Evolutionary conservation across 2,113 vertebrate species (phyloP).

Genomic region (Alexandromys fortis): DNA sequence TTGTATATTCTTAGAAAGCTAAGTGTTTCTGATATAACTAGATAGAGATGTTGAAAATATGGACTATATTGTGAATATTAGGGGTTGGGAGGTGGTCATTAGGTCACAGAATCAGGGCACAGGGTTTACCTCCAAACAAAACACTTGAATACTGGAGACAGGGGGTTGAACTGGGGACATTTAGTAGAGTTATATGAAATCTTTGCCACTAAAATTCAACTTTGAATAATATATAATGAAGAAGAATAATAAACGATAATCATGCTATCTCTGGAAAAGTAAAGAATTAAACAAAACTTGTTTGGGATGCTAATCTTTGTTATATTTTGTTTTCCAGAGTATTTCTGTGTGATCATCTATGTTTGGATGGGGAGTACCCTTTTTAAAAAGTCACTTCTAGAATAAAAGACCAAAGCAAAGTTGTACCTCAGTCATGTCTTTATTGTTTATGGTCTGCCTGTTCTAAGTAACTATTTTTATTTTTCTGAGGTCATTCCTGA

Average conservation of each 20-base stretch:
- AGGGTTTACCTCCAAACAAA: neutral
- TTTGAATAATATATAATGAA: neutral
- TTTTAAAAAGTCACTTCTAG: neutral
- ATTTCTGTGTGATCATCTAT: neutral
- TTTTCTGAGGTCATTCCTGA: neutral
- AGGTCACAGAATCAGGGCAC: neutral
- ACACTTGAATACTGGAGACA: neutral
- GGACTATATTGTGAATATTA: neutral
- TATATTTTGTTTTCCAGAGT: neutral
- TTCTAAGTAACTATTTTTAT: neutral
- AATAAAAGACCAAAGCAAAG: neutral
- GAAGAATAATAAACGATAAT: neutral
- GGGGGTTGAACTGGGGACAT: neutral
- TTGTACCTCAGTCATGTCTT: neutral
- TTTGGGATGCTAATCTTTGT: neutral
- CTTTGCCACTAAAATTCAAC: neutral
- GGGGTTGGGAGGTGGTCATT: neutral
- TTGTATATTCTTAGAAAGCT: neutral
- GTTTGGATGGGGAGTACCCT: neutral
- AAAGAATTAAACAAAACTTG: neutral
- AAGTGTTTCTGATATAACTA: neutral
- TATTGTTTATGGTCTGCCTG: neutral
- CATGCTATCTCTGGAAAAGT: neutral
- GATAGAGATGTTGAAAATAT: neutral
- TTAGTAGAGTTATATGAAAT: neutral